phyloP scores from a whole-genome alignment of 2,113 vertebrate genomes.

The Zosterops hypoxanthus region DNA sequence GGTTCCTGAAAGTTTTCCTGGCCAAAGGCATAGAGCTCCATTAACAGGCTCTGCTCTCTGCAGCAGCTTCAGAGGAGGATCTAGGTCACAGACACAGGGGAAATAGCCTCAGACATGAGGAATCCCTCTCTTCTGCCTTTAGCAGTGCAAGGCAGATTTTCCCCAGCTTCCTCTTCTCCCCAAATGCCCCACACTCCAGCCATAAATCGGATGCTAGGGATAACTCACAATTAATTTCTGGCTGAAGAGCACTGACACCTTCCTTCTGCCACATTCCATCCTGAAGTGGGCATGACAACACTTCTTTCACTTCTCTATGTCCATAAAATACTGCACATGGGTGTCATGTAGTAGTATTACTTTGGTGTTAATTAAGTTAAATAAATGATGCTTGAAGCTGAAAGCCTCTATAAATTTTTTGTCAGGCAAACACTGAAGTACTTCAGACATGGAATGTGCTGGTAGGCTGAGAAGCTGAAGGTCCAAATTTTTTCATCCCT shows the following conservation, averaged over 20 bases:
- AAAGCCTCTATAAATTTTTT: not conserved
- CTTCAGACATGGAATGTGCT: not conserved
- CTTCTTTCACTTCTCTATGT: not conserved
- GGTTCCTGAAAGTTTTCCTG: not conserved
- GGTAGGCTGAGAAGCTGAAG: not conserved
- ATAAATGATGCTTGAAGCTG: not conserved
- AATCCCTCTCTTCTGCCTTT: not conserved
- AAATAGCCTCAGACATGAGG: not conserved
- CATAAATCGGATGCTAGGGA: not conserved
- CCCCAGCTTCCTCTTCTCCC: not conserved
- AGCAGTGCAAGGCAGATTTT: not conserved
- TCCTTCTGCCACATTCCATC: fast-evolving
- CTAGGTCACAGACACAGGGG: fast-evolving
- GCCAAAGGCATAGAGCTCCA: not conserved
- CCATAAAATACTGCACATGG: fast-evolving
- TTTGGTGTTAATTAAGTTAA: not conserved
- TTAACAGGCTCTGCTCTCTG: not conserved
- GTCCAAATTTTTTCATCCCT: not conserved
- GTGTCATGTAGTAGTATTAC: fast-evolving
- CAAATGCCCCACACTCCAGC: not conserved
- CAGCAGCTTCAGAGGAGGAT: not conserved
- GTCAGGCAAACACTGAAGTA: not conserved
- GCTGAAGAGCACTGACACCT: not conserved
- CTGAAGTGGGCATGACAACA: not conserved
- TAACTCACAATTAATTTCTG: not conserved